These are phyloP conservation scores for Montipora capitata DNA, from an alignment of 92 coral and sea anemone species.

Conservation along the genomic window DNA sequence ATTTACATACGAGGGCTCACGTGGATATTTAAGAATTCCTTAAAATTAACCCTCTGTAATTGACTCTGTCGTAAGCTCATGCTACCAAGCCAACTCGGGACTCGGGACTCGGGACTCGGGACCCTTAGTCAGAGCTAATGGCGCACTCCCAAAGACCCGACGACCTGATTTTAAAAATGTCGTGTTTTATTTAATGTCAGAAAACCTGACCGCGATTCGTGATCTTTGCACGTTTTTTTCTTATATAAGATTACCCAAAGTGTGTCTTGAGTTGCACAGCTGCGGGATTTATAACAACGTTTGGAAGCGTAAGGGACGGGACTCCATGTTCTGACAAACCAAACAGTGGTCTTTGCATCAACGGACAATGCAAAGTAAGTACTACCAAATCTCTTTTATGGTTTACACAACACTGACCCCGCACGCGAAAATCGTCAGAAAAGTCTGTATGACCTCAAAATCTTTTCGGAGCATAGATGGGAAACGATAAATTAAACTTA, in stretches of 20 bases:
- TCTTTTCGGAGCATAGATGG: no score
- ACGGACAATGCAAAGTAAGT: constrained; percentile 70
- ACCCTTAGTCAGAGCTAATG: no score
- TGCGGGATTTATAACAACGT: constrained; percentile 8
- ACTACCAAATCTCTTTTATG: neutral
- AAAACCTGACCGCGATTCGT: neutral
- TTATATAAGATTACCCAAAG: constrained; percentile 37
- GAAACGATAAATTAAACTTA: no score
- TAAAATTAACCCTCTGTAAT: no score
- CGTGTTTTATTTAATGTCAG: neutral
- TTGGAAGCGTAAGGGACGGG: constrained; percentile 73
- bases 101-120: no score
- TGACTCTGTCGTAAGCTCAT: no score
- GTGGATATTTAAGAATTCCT: no score
- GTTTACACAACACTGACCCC: neutral
- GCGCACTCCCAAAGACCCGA: no score
- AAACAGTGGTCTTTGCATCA: constrained; percentile 59
- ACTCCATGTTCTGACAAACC: constrained; percentile 68
- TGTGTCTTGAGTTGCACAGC: constrained; percentile 65
- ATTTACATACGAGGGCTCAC: no score
- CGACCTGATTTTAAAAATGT: no score
- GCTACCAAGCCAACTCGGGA: no score
- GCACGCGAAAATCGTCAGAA: neutral
- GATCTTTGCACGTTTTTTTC: neutral
- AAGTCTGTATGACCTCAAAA: no score